These are phyloP conservation scores for Biston betularia DNA, from an alignment of 2,888 invertebrate species.

Conservation along the genomic window DNA sequence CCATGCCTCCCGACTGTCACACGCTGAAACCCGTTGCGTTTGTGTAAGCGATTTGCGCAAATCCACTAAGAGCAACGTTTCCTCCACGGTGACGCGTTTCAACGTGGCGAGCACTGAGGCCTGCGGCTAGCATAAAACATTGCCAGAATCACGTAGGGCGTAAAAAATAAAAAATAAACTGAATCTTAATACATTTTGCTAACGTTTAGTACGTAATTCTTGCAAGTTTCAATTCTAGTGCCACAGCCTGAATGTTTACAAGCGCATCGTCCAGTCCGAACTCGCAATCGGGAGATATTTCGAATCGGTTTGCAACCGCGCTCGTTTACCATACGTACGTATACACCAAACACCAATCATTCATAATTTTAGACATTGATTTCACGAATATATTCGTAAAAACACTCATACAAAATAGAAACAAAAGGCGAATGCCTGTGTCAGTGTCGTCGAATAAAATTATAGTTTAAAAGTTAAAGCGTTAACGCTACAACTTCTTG, in stretches of 20 bases:
- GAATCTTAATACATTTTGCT: too few species aligned
- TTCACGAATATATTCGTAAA: conserved; percentile 54
- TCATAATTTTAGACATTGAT: conserved; percentile 49
- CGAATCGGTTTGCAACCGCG: conserved; percentile 62
- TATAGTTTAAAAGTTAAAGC: conserved; percentile 1
- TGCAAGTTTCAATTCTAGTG: background rate
- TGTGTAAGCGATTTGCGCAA: background rate
- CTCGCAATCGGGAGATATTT: conserved; percentile 20
- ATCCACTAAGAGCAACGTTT: too few species aligned
- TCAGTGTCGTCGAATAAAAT: conserved; percentile 55
- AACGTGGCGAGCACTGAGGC: too few species aligned
- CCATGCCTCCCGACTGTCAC: conserved; percentile 22
- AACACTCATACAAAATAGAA: conserved; percentile 72
- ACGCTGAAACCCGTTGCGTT: conserved; percentile 14
- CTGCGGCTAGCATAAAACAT: too few species aligned
- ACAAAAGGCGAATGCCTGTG: conserved; percentile 69
- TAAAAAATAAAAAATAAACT: too few species aligned
- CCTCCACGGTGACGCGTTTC: background rate
- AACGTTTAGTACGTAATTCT: too few species aligned
- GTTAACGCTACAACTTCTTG: background rate
- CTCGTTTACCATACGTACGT: conserved; percentile 56
- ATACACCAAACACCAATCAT: conserved; percentile 76
- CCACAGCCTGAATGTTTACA: background rate
- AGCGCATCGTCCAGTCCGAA: conserved; percentile 1
- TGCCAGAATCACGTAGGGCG: too few species aligned